Base-by-base conservation (phyloP, 92 coral and sea anemone species). In the Virgularia gustaviana region DNA sequence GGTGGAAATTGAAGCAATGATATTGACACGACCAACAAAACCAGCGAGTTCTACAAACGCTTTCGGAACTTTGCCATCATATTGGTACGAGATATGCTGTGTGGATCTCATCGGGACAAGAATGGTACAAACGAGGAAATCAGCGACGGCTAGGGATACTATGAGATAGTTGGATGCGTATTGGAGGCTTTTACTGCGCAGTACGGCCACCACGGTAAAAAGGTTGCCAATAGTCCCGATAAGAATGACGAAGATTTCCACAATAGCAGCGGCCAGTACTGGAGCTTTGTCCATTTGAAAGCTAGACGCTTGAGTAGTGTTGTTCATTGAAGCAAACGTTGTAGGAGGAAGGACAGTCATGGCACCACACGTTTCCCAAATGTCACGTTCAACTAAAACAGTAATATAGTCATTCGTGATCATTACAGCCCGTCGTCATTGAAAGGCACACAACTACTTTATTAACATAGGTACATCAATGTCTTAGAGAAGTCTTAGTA, bases 91-190 rank as follows among this genome's bases (percentile, higher is more conserved):
- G 39, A 90, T 80, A 71, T 90, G 96, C 76, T 90, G 96, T 0
- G 91, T 75, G 4, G 89, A 89, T 42, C 96, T 71, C 96, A 90
- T 90, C 0, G 96, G 96, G 9, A 90, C 96, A 0, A 90, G 78
- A 31, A 90, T 85, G 0, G 65, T 78, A 56, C 89, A 79, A n/a
- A 87, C 96, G 0, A 90, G 61, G 22, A 82, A 19, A 76, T 90
- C 96, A 9, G 96, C 96, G 6, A 90, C 81, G 44, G 88, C 82
- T 29, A 90, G 62, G 34, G 91, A 88, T 15, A 80, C 89, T 38
- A 90, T 76, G 63, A 90, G 78, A 49, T 81, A 84, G 80, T 90
- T 84, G 12, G 96, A 74, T 9, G 85, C 96, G 33, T 83, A 68
- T 36, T 90, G 96, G 20, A 90, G 88, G 32, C 79, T 77, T 55